Evolutionary conservation across 2,113 vertebrate species (phyloP).

Genomic region (Bombycilla garrulus): DNA sequence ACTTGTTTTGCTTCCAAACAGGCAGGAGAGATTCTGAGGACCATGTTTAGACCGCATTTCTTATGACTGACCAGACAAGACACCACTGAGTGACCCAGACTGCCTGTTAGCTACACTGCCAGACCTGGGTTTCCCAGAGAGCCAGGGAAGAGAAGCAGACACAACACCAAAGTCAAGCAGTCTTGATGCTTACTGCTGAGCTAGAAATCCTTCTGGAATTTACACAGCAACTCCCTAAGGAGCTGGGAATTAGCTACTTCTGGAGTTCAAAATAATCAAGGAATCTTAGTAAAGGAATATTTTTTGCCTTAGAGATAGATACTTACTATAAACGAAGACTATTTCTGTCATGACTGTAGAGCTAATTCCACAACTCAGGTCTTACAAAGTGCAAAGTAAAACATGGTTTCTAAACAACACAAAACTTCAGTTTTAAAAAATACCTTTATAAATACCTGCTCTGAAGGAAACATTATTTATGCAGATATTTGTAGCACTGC

Average conservation of each 20-base stretch:
- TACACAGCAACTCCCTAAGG: neutral
- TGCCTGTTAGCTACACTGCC: neutral
- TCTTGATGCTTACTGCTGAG: neutral
- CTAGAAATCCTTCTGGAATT: neutral
- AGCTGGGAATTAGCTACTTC: neutral
- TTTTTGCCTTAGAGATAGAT: neutral
- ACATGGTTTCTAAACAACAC: neutral
- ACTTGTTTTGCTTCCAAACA: neutral
- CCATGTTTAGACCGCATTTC: neutral
- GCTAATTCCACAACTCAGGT: neutral
- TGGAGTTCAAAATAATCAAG: neutral
- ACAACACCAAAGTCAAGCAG: neutral
- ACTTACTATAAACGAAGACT: neutral
- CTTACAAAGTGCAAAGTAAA: neutral
- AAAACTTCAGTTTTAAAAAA: neutral
- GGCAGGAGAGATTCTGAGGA: neutral
- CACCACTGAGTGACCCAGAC: neutral
- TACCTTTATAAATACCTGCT: neutral
- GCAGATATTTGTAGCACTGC: neutral
- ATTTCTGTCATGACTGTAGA: neutral
- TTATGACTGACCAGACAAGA: neutral
- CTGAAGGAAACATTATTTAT: neutral
- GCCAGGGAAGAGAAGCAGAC: fast-evolving
- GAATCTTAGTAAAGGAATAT: neutral
- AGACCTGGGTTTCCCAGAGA: fast-evolving